A percentile compares a stretch with the other conserved stretches of the same genome.
Evolutionary conservation across 2,113 vertebrate species (phyloP).

Genomic region (Misgurnus mizolepis): DNA sequence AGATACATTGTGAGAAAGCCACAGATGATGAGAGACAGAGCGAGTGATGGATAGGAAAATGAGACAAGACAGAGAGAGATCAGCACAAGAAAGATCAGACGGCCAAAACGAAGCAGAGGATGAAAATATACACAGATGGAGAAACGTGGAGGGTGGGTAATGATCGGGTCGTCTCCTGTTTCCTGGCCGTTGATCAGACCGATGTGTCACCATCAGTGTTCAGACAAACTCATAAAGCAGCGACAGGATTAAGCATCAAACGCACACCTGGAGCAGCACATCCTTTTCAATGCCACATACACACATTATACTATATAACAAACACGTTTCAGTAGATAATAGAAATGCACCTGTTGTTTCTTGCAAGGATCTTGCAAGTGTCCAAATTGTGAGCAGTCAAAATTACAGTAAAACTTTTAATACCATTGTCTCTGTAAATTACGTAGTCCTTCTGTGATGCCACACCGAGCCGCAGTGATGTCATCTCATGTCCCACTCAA

Average conservation of each 20-base stretch:
- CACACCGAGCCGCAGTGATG: neutral
- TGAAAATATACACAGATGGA: constrained; percentile 36
- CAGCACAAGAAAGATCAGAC: constrained; percentile 25
- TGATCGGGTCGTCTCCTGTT: neutral
- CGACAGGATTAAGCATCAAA: constrained; percentile 5
- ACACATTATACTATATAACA: neutral
- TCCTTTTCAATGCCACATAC: neutral
- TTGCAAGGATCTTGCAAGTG: neutral
- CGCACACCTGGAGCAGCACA: constrained; percentile 19
- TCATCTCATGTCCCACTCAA: constrained; percentile 65
- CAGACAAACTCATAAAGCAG: constrained; percentile 29
- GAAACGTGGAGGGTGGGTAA: neutral
- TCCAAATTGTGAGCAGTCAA: neutral
- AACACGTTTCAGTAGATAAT: neutral
- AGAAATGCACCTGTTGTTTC: neutral
- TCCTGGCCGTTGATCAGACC: constrained; percentile 30
- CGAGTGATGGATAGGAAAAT: neutral
- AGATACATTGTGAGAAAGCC: neutral
- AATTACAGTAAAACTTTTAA: neutral
- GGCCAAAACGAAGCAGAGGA: constrained; percentile 21
- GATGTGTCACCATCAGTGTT: constrained; percentile 31
- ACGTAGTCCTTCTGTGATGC: neutral
- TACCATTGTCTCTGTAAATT: constrained; percentile 7
- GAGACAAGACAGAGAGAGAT: constrained; percentile 2
- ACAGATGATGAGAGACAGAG: neutral